Evolutionary conservation across 2,888 invertebrate species (phyloP), one percentile per base, ranked within the genome.

Genomic region (Encarsia formosa): DNA sequence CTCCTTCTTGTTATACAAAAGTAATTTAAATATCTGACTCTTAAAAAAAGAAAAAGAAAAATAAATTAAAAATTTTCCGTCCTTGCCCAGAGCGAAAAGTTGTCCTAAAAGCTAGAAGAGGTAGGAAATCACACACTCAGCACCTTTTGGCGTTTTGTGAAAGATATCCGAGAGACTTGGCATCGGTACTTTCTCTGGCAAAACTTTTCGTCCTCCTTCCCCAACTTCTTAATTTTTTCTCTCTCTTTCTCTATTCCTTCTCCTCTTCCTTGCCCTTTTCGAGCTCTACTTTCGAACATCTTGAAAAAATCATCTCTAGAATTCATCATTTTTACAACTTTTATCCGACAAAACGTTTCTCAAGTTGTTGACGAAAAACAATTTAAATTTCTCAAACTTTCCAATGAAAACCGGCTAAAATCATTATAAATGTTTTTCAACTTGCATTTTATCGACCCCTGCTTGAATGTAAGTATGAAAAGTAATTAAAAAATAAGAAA

Each of bases 191-290:
- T 54, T 32, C 46, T 16, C 46, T 42, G 29, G 43, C 47, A n/a
- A n/a, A n/a, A n/a, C n/a, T n/a, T n/a, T n/a, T n/a, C 50, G 50
- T 50, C 50, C 48, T 47, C 16, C 42, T 41, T 49, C 41, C 32
- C 18, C 50, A 47, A 54, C 54, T 54, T 54, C 54, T 50, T 54
- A 50, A 50, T 54, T 54, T 43, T 46, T 38, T 44, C 31, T 35
- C 43, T 31, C 31, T 40, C 46, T 41, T 18, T 42, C n/a, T 15
- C 32, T 16, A 16, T 32, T 39, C 32, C 22, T 13, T 42, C 43
- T 42, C 22, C 35, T 31, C 11, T 31, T 16, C 26, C 19, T 29
- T 4, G 31, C 11, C 15, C 16, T 44, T 8, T 20, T 31, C 9
- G 3, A 18, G 20, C 19, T 38, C 35, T 31, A 20, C 29, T 26